These are phyloP conservation scores for Spinus pinus DNA, from an alignment of 2,797 vertebrate species.

Conservation along the genomic window DNA sequence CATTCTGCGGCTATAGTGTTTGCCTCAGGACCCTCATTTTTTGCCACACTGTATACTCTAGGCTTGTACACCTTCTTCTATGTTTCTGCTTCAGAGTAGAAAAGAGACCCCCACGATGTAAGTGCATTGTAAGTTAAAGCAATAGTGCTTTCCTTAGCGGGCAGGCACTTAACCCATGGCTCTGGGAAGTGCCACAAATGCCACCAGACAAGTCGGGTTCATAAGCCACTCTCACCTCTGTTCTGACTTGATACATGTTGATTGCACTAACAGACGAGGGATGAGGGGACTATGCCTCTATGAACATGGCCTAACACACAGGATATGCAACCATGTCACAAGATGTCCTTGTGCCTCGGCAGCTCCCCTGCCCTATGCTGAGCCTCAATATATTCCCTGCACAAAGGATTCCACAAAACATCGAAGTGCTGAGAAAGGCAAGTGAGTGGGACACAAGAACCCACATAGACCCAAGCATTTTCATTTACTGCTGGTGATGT, in stretches of 20 bases:
- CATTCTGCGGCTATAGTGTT: neutral
- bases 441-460: neutral
- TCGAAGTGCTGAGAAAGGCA: neutral
- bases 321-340: neutral
- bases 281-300: neutral
- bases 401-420: neutral
- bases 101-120: neutral
- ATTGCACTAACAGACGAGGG: neutral
- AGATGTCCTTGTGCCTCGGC: neutral
- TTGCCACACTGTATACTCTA: neutral
- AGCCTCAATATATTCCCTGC: neutral
- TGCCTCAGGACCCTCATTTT: conserved; percentile 14
- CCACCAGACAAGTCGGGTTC: neutral
- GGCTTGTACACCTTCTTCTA: neutral
- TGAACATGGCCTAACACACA: accelerated
- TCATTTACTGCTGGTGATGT: conserved; percentile 5
- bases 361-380: neutral
- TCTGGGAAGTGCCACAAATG: neutral
- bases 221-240: neutral
- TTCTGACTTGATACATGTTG: neutral
- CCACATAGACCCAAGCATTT: accelerated
- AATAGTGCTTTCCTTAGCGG: neutral
- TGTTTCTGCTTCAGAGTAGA: neutral
- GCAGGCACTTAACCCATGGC: neutral
- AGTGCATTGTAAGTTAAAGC: neutral